Percentiles rank a stretch among this genome's conserved stretches.
These are phyloP conservation scores for roundworm (Caenorhabditis elegans) DNA, from an alignment of 1,140 invertebrate genomes.

Conservation along the genomic window DNA sequence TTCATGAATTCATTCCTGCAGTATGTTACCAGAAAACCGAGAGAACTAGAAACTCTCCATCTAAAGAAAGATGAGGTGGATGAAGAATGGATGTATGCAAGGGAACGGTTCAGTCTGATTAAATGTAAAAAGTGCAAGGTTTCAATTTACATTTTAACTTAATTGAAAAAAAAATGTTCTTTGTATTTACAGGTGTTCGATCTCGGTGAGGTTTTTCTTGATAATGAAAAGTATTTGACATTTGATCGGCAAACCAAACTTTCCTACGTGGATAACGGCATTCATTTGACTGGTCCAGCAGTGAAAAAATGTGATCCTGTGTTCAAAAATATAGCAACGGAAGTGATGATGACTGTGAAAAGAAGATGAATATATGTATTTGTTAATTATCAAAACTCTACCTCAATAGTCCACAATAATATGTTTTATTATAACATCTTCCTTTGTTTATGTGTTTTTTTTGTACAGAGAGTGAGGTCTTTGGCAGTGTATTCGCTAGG, in stretches of 20 bases:
- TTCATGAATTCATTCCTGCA: neutral
- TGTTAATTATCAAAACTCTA: no score
- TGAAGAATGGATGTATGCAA: neutral
- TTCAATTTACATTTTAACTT: no score
- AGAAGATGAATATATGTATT: no score
- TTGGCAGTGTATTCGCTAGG: no score
- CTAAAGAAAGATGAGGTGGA: neutral
- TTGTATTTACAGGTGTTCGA: neutral
- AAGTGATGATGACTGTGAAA: no score
- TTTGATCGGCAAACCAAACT: neutral
- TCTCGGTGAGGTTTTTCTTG: neutral
- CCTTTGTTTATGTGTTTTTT: no score
- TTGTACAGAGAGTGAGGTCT: no score
- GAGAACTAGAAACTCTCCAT: neutral
- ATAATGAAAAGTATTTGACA: neutral
- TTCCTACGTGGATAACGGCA: neutral
- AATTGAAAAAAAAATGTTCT: neutral
- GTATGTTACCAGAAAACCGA: neutral
- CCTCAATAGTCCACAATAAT: no score
- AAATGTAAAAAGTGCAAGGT: neutral
- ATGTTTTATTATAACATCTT: no score
- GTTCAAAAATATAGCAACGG: neutral
- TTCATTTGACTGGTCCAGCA: neutral
- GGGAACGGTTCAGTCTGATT: neutral
- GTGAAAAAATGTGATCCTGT: neutral